These are phyloP conservation scores for Drosophila infuscata DNA, from an alignment of 2,888 invertebrate species.

Conservation along the genomic window DNA sequence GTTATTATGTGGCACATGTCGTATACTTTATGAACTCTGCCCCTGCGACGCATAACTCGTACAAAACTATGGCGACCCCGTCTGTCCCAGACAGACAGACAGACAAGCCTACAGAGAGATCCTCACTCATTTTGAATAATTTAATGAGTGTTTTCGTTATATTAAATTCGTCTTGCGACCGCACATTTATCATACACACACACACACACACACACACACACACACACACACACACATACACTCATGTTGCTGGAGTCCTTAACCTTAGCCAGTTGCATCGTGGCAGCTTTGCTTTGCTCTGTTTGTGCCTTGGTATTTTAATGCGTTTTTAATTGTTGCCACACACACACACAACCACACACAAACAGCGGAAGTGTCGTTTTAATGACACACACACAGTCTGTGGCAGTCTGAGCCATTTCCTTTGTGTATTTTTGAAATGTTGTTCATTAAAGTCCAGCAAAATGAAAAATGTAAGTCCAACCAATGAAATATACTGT, in stretches of 20 bases:
- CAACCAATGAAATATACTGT: conserved; percentile 25
- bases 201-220: conserved; percentile 11
- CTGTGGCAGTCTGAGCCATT: conserved; percentile 7
- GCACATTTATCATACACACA: conserved; percentile 70
- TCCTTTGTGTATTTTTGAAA: conserved; percentile 54
- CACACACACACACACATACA: conserved; percentile 4
- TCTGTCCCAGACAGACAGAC: conserved; percentile 4
- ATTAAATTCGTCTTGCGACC: conserved; percentile 64
- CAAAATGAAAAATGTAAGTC: conserved; percentile 6
- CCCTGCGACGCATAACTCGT: conserved; percentile 20
- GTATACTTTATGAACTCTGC: conserved; percentile 54
- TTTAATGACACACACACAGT: conserved; percentile 56
- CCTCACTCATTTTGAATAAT: conserved; percentile 59
- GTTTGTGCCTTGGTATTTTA: conserved; percentile 57
- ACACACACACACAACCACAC: conserved; percentile 4
- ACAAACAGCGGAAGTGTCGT: conserved; percentile 37
- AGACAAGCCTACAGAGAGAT: not conserved
- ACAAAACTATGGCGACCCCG: conserved; percentile 35
- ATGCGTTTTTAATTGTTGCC: conserved; percentile 76
- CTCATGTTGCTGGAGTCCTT: conserved; percentile 5
- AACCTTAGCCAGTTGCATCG: conserved; percentile 12
- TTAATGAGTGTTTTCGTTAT: conserved; percentile 66
- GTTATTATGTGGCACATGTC: conserved; percentile 54
- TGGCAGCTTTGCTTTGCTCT: not conserved
- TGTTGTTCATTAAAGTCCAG: conserved; percentile 57